phyloP scores from a whole-genome alignment of 2,113 vertebrate species.

The Sisor rabdophorus region DNA sequence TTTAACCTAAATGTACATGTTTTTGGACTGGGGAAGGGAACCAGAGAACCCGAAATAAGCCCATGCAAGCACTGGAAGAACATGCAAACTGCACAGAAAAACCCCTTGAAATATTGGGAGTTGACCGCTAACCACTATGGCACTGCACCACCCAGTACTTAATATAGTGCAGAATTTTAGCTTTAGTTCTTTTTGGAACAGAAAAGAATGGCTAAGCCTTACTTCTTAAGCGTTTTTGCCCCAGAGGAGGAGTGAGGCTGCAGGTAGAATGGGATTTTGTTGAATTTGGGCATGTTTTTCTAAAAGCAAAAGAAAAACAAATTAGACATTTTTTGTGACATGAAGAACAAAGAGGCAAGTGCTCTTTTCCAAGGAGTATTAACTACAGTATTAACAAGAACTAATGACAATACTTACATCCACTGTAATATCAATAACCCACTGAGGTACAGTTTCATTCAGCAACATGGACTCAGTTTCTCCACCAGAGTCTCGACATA shows the following conservation, averaged over 20 bases:
- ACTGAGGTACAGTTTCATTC: constrained; percentile 96
- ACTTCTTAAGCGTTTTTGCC: constrained; percentile 98
- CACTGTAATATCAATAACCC: constrained; percentile 99
- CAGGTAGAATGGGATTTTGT: constrained; percentile 99
- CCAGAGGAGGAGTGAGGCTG: constrained; percentile 97
- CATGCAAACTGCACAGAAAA: too few relatives aligned
- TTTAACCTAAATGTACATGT: too few relatives aligned
- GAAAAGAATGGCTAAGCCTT: constrained; percentile 50
- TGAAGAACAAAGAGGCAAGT: not conserved
- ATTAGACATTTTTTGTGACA: not conserved
- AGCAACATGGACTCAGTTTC: constrained; percentile 98
- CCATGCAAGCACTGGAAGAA: too few relatives aligned
- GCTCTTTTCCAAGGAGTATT: too few relatives aligned
- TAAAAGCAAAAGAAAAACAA: constrained; percentile 60
- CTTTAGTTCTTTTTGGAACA: too few relatives aligned
- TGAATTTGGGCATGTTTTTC: constrained; percentile 99
- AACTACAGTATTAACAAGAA: not conserved
- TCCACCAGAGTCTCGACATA: constrained; percentile 95
- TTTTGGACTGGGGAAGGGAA: too few relatives aligned
- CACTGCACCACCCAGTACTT: too few relatives aligned
- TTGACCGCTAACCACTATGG: too few relatives aligned
- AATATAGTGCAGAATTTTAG: too few relatives aligned
- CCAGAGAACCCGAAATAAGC: too few relatives aligned
- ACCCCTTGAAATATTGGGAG: too few relatives aligned
- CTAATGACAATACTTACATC: constrained; percentile 78